Evolutionary conservation across 2,797 vertebrate genomes (phyloP).

Genomic region (Sciurus carolinensis): DNA sequence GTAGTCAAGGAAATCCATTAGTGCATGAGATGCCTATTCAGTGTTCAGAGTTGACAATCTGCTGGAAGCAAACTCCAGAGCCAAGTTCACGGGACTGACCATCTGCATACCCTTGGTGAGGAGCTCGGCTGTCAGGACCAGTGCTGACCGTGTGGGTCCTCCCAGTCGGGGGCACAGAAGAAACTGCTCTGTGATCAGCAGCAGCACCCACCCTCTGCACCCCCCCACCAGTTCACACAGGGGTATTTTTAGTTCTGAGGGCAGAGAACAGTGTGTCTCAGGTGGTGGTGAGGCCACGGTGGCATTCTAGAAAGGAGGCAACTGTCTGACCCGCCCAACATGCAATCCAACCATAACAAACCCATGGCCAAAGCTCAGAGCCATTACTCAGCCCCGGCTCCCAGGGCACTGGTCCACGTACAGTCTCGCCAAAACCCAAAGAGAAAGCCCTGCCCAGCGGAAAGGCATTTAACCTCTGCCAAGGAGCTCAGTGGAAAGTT

Average conservation of each 20-base stretch:
- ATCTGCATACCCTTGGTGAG: neutral
- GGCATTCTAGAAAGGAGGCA: neutral
- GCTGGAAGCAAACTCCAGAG: neutral
- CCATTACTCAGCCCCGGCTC: neutral
- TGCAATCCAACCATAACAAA: conserved; percentile 54
- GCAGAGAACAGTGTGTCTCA: conserved; percentile 48
- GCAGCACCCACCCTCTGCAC: neutral
- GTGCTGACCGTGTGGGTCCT: neutral
- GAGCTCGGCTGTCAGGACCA: neutral
- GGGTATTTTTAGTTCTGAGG: conserved; percentile 67
- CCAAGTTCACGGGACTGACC: neutral
- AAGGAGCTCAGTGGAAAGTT: conserved; percentile 66
- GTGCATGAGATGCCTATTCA: neutral
- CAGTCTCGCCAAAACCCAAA: conserved; percentile 19
- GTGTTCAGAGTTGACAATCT: neutral
- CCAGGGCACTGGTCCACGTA: neutral
- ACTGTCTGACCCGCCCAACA: neutral
- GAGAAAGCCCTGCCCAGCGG: neutral
- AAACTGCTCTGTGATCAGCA: neutral
- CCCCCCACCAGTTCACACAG: neutral
- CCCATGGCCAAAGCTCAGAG: neutral
- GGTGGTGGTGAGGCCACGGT: conserved; percentile 27
- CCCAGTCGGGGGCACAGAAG: neutral
- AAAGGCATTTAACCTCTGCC: neutral
- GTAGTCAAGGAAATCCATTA: neutral